Conservation (phyloP, 2,113 vertebrate genomes). For the Tragelaphus imberbis region DNA sequence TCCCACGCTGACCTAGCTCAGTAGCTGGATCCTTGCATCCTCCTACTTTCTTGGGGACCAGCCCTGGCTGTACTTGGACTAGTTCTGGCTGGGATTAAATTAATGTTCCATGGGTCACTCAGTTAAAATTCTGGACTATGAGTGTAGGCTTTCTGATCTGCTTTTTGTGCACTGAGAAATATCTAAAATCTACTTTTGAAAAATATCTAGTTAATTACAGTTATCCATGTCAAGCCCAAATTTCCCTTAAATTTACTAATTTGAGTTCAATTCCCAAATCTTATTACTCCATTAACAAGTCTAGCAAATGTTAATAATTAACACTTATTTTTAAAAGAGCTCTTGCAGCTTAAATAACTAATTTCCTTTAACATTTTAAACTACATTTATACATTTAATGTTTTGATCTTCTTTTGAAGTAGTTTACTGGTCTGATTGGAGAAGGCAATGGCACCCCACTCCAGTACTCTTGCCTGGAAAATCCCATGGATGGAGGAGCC, state of each 20-base stretch:
- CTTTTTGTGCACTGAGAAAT: background rate
- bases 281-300: conserved; percentile 17
- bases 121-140: background rate
- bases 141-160: background rate
- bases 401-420: conserved; percentile 23
- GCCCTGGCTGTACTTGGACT: background rate
- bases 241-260: conserved; percentile 12
- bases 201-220: conserved; percentile 10
- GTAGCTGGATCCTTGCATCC: background rate
- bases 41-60: background rate
- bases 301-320: background rate
- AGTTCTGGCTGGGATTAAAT: background rate
- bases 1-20: background rate
- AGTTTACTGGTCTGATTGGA: background rate
- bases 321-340: background rate
- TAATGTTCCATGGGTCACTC: background rate
- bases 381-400: background rate
- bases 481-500: too few relatives aligned
- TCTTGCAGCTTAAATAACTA: conserved; percentile 23
- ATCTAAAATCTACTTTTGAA: background rate
- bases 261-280: conserved; percentile 22
- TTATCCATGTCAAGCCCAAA: background rate
- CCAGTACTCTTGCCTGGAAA: too few relatives aligned
- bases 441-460: too few relatives aligned
- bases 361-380: conserved; percentile 48